Evolutionary conservation across 1,140 invertebrate genomes (phyloP).

Genomic region (roundworm (Caenorhabditis elegans)): DNA sequence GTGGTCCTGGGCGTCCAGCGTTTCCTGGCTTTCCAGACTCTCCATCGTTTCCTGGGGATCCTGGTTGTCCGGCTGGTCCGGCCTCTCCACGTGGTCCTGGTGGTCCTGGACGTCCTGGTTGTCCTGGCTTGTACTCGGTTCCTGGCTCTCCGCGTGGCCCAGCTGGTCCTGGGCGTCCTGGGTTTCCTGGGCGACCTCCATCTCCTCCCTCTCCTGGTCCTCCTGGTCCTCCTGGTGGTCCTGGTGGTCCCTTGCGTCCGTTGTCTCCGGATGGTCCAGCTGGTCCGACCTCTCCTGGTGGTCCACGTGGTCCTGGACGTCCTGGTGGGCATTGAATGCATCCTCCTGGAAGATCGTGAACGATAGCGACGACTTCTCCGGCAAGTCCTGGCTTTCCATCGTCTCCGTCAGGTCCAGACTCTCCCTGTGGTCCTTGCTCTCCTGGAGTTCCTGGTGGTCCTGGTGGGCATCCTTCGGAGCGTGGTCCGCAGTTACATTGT

Average conservation of each 20-base stretch:
- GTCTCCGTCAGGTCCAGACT: constrained; percentile 1
- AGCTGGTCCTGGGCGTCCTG: constrained; percentile 5
- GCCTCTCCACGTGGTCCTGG: constrained; percentile 17
- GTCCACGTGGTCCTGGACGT: constrained; percentile 49
- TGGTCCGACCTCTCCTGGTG: constrained; percentile 39
- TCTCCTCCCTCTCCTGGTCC: constrained; percentile 37
- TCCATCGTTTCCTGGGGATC: constrained; percentile 27
- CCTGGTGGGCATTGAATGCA: constrained; percentile 40
- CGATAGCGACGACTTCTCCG: constrained; percentile 11
- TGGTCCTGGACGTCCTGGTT: constrained; percentile 18
- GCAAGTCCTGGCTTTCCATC: constrained; percentile 24
- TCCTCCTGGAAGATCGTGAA: constrained; percentile 24
- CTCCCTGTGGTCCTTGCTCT: constrained; percentile 30
- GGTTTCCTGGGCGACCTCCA: constrained; percentile 32
- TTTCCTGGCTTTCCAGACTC: constrained; percentile 25
- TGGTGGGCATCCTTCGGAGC: constrained; percentile 44
- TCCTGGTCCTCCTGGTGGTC: constrained; percentile 34
- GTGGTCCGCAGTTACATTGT: constrained; percentile 47
- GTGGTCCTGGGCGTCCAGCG: constrained; percentile 21
- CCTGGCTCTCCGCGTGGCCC: constrained; percentile 17
- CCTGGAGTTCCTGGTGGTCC: constrained; percentile 51
- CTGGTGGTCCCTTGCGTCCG: constrained; percentile 40
- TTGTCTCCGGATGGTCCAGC: constrained; percentile 32
- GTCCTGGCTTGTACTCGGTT: constrained; percentile 30
- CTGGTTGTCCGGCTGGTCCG: constrained; percentile 23